Conservation (phyloP, 64 coral and sea anemone species). For the Montipora efflorescens region DNA sequence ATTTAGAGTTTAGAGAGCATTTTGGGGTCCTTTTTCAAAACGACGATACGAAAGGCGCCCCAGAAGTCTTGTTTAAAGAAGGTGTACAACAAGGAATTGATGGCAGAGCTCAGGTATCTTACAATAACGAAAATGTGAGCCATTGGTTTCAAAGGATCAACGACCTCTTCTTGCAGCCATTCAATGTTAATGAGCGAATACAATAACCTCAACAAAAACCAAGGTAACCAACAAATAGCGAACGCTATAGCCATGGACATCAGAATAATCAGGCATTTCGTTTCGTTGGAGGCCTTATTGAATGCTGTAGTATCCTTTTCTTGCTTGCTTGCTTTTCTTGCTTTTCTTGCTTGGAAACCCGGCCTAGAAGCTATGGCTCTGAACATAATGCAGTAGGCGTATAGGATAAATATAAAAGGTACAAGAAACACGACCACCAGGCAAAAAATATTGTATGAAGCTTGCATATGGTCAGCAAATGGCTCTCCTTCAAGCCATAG, state of each 20-base stretch:
- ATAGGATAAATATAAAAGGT: slow-evolving; percentile 34
- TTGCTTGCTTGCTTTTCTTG: no score
- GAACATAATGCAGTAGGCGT: slow-evolving; percentile 30
- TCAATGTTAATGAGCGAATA: neutral
- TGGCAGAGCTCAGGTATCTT: slow-evolving; percentile 29
- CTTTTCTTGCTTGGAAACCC: neutral
- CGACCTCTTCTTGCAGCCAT: neutral
- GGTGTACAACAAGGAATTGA: slow-evolving; percentile 22
- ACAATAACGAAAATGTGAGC: slow-evolving; percentile 8
- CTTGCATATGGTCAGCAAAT: neutral
- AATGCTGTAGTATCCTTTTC: neutral
- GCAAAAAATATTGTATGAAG: slow-evolving; percentile 26
- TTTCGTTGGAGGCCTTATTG: slow-evolving; percentile 13
- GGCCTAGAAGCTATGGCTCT: neutral
- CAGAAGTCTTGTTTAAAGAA: slow-evolving; percentile 56
- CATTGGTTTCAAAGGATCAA: neutral
- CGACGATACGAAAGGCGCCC: neutral
- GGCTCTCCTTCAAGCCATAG: neutral
- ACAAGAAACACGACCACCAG: slow-evolving; percentile 1
- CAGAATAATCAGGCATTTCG: slow-evolving; percentile 33
- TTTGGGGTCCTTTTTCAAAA: neutral
- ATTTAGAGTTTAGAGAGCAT: neutral
- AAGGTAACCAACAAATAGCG: slow-evolving; percentile 36
- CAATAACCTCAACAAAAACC: slow-evolving; percentile 13
- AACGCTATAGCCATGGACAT: slow-evolving; percentile 26